Base-by-base conservation (phyloP, 2,113 vertebrate genomes). In the Antennarius striatus region DNA sequence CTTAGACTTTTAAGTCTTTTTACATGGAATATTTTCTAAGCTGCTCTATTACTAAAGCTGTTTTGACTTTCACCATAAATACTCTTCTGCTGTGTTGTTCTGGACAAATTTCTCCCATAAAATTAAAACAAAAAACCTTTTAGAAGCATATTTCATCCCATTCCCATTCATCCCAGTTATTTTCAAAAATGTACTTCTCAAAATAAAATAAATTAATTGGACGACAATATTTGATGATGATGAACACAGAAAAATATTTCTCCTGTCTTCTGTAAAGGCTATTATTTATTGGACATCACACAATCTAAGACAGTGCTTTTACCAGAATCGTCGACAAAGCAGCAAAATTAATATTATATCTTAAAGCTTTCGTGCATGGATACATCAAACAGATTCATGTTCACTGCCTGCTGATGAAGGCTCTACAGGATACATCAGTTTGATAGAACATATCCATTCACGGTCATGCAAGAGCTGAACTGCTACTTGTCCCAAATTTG, bases 391-490 rank as follows among this genome's bases (percentile, higher is more conserved):
- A 63, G 32, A 36, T 12, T 32, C 17, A 9, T 17, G 16, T 12
- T 63, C 48, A 8, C 17, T 56, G 48, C 3, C 13, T 43, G 3
- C 72, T 72, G 56, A 71, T 73, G 65, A 28, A 68, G 29, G 36
- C 36, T n/a, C 8, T 68, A 62, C 65, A 46, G 15, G 15, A 56
- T 54, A 16, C 46, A 52, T 65, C 42, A 57, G 4, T 66, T 46
- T 55, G 40, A 73, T 60, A 32, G 28, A 36, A 53, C 55, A 75
- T 75, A 85, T 88, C 75, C 83, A 49, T 29, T 57, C 63, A 61
- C 59, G 74, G 85, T 84, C 75, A 79, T 43, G 61, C 13, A 51
- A 66, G 59, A 65, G 52, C 56, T 45, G 39, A 32, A 55, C 59
- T 42, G 73, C 40, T 43, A 45, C 73, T 76, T 72, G 12, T 15